phyloP scores from a whole-genome alignment of 2,888 invertebrate genomes.

The Ecliptopera silaceata region DNA sequence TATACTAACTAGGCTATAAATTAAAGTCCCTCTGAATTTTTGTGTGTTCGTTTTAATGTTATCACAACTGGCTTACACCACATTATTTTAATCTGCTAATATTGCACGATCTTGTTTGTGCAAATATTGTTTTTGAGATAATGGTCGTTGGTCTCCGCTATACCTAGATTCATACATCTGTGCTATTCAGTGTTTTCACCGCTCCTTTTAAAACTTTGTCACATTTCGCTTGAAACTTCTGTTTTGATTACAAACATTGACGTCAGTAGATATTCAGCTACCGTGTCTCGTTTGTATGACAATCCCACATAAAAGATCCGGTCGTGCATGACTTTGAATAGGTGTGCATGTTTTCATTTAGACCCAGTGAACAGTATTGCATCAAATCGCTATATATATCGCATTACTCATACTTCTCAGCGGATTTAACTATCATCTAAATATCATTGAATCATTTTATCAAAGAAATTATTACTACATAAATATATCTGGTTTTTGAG shows the following conservation, averaged over 20 bases:
- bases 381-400: constrained; percentile 46
- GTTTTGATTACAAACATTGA: constrained; percentile 30
- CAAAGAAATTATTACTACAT: too few species aligned
- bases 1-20: background rate
- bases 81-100: background rate
- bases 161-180: constrained; percentile 4
- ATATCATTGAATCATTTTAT: too few species aligned
- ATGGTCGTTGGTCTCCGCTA: constrained; percentile 3
- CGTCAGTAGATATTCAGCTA: constrained; percentile 39
- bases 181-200: background rate
- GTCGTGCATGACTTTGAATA: constrained; percentile 52
- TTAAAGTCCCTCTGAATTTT: constrained; percentile 9
- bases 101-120: constrained; percentile 2
- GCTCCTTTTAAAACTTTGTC: constrained; percentile 3
- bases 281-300: constrained; percentile 51
- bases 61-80: constrained; percentile 1
- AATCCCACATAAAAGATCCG: constrained; percentile 52
- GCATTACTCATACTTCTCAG: constrained; percentile 37
- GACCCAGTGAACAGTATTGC: constrained; percentile 34
- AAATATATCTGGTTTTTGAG: too few species aligned
- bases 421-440: too few species aligned
- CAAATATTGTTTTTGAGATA: constrained; percentile 12
- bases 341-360: constrained; percentile 29
- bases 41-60: constrained; percentile 12
- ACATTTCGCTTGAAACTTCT: background rate